Base-by-base conservation (phyloP, 2,797 vertebrate genomes). In the Perodicticus potto region DNA sequence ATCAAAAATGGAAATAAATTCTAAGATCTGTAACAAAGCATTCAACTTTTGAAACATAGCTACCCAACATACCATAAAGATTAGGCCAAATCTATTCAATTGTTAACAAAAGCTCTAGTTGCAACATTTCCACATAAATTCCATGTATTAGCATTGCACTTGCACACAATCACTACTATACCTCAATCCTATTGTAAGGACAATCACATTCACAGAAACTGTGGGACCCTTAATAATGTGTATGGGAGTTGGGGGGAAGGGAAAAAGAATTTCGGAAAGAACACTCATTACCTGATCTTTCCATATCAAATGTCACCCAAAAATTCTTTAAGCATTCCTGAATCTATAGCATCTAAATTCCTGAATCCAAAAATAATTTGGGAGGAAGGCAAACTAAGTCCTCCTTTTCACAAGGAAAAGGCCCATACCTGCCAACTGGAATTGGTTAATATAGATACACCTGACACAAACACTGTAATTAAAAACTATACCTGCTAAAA, bases 241-340 rank as follows among this genome's bases (percentile, higher is more conserved):
- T 93, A 77, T 72, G 86, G 90, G 81, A 80, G 32, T 12, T 22
- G n/a, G 92, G 82, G 89, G 29, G 88, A 94, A 92, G 87, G 89
- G 92, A 55, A 22, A 14, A 72, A 80, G 95, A 88, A 78, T 1
- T 95, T 86, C n/a, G n/a, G 80, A 59, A 95, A 72, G 55, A 89
- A 89, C 43, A 61, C 11, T 57, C 59, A 67, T 70, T 49, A 80
- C 17, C 34, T 65, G 63, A 84, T 11, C 27, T 89, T 93, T 97
- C 97, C 92, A 59, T 81, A 97, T 88, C 96, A 97, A 97, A 97
- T 86, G 92, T 77, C 82, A 96, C 16, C 95, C 91, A 22, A 95
- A 95, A 81, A 92, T 89, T 94, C 95, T 93, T 87, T 81, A 95
- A 94, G 81, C 94, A 97, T 87, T 96, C 97, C 45, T 82, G 63